Percentiles rank a stretch among this genome's conserved stretches.
phyloP scores from a whole-genome alignment of 2,888 invertebrate species.

The Tinea trinotella region DNA sequence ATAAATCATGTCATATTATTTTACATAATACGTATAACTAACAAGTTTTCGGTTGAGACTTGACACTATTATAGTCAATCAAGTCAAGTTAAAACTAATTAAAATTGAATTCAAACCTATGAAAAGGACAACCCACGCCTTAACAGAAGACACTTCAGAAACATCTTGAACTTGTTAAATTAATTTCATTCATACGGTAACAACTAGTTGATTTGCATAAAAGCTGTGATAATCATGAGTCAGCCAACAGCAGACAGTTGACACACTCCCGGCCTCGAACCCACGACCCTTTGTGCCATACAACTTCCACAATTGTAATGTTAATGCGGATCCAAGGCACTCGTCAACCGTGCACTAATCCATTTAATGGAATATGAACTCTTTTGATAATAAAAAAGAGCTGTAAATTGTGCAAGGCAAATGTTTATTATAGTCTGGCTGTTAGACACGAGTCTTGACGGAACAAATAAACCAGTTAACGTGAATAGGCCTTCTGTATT shows the following conservation, averaged over 20 bases:
- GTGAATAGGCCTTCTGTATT: background rate
- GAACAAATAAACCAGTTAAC: constrained; percentile 8
- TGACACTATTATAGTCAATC: background rate
- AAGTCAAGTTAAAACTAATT: background rate
- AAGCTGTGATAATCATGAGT: background rate
- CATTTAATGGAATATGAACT: background rate
- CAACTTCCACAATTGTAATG: constrained; percentile 61
- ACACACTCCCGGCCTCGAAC: constrained; percentile 48
- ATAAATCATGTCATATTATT: no score
- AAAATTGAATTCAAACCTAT: no score
- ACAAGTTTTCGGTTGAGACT: no score
- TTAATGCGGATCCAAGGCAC: constrained; percentile 43
- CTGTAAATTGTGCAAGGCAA: background rate
- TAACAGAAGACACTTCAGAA: background rate
- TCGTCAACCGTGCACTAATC: background rate
- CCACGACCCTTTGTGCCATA: constrained; percentile 51
- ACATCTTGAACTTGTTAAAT: background rate
- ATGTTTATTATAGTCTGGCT: background rate
- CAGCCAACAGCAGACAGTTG: constrained; percentile 3
- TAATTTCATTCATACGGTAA: constrained; percentile 8
- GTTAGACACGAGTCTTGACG: constrained; percentile 1
- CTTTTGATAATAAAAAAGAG: background rate
- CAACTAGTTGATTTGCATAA: constrained; percentile 6
- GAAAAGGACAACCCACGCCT: background rate
- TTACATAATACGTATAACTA: no score